Conservation (phyloP, 2,888 invertebrate species). For the Eustalomyia histrio region DNA sequence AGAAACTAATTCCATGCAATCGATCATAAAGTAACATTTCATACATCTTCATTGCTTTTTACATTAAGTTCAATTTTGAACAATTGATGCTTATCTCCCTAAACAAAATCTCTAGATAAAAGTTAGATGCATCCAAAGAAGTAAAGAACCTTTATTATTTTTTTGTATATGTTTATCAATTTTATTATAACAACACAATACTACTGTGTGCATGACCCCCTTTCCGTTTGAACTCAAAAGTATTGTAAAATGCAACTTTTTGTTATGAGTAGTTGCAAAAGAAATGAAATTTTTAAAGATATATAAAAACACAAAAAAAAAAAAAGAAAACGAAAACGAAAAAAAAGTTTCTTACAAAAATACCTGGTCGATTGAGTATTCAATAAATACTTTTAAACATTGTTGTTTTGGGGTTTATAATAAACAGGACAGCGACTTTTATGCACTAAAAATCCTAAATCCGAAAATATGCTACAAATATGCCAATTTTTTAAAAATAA, state of each 20-base stretch:
- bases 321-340: too few relatives aligned
- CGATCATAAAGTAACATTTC: constrained; percentile 63
- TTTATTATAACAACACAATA: constrained; percentile 12
- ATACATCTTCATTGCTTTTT: constrained; percentile 27
- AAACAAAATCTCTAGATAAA: constrained; percentile 56
- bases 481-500: too few relatives aligned
- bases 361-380: neutral
- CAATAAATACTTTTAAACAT: constrained; percentile 1
- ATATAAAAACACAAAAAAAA: too few relatives aligned
- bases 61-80: constrained; percentile 31
- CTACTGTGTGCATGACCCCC: constrained; percentile 26
- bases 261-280: constrained; percentile 6
- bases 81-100: constrained; percentile 55
- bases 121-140: constrained; percentile 45
- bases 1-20: constrained; percentile 56
- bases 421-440: too few relatives aligned
- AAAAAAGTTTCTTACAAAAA: constrained; percentile 20
- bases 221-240: constrained; percentile 12
- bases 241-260: constrained; percentile 28
- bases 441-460: too few relatives aligned
- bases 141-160: constrained; percentile 42
- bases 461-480: too few relatives aligned
- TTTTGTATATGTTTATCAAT: constrained; percentile 34
- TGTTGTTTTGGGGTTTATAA: constrained; percentile 24
- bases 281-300: neutral